A percentile compares a stretch with the other conserved stretches of the same genome.
These are phyloP conservation scores for Achlya flavicornis DNA, from an alignment of 2,888 invertebrate genomes.

Conservation along the genomic window DNA sequence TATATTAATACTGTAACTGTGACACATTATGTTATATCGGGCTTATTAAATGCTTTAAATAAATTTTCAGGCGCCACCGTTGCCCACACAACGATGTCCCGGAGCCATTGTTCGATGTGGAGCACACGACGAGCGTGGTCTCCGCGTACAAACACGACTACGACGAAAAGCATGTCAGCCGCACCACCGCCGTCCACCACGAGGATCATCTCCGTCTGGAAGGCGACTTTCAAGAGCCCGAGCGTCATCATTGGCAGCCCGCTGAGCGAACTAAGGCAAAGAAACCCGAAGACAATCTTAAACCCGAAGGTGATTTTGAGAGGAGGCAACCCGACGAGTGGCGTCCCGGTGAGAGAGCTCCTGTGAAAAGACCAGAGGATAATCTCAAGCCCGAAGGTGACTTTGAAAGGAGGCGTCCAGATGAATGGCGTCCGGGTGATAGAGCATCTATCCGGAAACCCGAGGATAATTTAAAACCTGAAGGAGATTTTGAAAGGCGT, in stretches of 20 bases:
- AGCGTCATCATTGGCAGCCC: constrained; percentile 76
- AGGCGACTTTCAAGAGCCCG: constrained; percentile 86
- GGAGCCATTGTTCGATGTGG: constrained; percentile 84
- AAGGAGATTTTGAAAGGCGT: constrained; percentile 64
- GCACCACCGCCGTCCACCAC: constrained; percentile 84
- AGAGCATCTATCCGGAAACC: constrained; percentile 74
- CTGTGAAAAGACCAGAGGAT: constrained; percentile 73
- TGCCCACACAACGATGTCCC: constrained; percentile 89
- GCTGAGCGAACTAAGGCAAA: constrained; percentile 84
- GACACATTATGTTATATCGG: too few relatives aligned
- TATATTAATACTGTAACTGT: not conserved
- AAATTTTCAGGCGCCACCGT: constrained; percentile 88
- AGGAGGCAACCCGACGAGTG: constrained; percentile 69
- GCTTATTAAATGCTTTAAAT: not conserved
- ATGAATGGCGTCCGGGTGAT: constrained; percentile 65
- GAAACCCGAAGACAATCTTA: constrained; percentile 84
- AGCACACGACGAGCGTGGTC: constrained; percentile 81
- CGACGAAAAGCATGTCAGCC: constrained; percentile 86
- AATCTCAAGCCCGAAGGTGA: constrained; percentile 82
- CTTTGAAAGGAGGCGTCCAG: constrained; percentile 58
- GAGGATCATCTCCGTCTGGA: constrained; percentile 89
- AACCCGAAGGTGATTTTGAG: constrained; percentile 83
- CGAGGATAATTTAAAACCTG: constrained; percentile 64
- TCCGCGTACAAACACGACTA: constrained; percentile 87
- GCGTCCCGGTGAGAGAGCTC: constrained; percentile 76